A percentile compares a stretch with the other conserved stretches of the same genome.
Evolutionary conservation across 1,140 invertebrate species (phyloP).

Genomic region (Andricus grossulariae): DNA sequence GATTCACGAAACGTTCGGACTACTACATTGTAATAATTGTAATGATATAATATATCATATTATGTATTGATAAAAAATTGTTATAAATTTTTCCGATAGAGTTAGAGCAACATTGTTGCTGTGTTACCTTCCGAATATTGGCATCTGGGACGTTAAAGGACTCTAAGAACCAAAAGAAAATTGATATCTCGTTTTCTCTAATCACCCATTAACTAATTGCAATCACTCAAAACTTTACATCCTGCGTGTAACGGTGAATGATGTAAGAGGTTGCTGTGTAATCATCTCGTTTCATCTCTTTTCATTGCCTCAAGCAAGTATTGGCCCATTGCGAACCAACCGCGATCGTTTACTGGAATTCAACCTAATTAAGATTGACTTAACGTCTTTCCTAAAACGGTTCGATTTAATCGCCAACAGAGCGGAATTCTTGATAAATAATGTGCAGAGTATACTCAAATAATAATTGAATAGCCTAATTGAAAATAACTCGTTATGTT

Average conservation of each 20-base stretch:
- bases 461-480: background rate
- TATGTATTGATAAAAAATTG: no score
- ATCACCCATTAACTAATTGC: slow-evolving; percentile 6
- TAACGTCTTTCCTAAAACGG: slow-evolving; percentile 28
- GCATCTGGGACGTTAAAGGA: no score
- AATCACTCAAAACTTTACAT: slow-evolving; percentile 6
- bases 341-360: slow-evolving; percentile 15
- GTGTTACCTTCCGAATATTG: no score
- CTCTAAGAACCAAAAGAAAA: no score
- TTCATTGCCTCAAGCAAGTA: slow-evolving; percentile 18
- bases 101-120: no score
- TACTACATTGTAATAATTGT: no score
- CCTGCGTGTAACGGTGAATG: slow-evolving; percentile 15
- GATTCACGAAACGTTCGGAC: no score
- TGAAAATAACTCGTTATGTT: slow-evolving; percentile 1
- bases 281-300: slow-evolving; percentile 30
- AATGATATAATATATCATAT: no score
- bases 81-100: no score
- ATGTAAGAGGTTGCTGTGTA: slow-evolving; percentile 21
- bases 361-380: slow-evolving; percentile 31
- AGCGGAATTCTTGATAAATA: slow-evolving; percentile 1
- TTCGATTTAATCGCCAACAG: background rate
- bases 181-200: no score
- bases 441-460: background rate
- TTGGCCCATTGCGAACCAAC: slow-evolving; percentile 20